Evolutionary conservation across 2,113 vertebrate genomes (phyloP), one percentile per base, ranked within the genome.

Genomic region (Shinisaurus crocodilurus): DNA sequence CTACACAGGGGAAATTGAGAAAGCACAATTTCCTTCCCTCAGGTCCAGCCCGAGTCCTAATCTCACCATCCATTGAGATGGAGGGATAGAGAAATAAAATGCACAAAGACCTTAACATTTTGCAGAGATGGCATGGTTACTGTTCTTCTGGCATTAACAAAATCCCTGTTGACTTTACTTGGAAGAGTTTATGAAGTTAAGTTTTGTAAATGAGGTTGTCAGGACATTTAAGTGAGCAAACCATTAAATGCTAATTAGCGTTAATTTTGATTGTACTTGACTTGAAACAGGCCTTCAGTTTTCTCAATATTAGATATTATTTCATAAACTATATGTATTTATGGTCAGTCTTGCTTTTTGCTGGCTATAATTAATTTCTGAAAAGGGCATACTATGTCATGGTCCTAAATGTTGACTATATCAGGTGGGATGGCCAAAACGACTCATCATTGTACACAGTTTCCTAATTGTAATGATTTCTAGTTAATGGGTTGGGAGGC

Each of bases 381-480:
- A 69, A 67, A 80, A 72, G 37, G n/a, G n/a, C 23, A 74, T 50
- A 4, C 57, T 67, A 45, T 88, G 23, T 45, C 57, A 79, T 63
- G 29, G 3, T 63, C 57, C 32, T 79, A 87, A 79, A 67, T 69
- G 54, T 69, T 88, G 43, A 50, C 85, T 32, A 86, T 86, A 88
- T 54, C 72, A 2, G 23, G 82, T 75, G 32, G 10, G 34, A 40
- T 84, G 9, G 32, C 15, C 16, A 48, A 76, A 48, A 76, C 7
- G 74, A 9, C 60, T 65, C 3, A 16, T 43, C 43, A 1, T 12
- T 50, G 5, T 88, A 5, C n/a, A n/a, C 8, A 70, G 82, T 90
- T 65, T 0, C 13, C 88, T 15, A 32, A 82, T 74, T 48, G n/a
- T n/a, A n/a, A n/a, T n/a, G 85, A 63, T 87, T 57, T 81, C 88